Evolutionary conservation across 1,140 invertebrate species (phyloP).

Genomic region (Nixonia krombeini): DNA sequence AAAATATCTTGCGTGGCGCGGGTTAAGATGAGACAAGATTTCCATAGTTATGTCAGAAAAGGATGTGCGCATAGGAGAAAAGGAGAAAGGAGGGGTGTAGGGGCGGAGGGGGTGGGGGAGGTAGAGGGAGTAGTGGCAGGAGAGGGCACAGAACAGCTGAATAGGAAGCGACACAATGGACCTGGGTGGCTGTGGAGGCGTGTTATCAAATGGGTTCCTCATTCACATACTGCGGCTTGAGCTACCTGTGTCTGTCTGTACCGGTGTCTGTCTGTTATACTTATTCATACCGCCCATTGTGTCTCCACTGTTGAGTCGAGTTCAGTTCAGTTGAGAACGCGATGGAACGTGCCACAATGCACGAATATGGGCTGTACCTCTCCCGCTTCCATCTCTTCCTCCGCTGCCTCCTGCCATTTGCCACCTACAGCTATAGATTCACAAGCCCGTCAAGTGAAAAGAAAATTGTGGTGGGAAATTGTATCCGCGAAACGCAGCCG

Average conservation of each 20-base stretch:
- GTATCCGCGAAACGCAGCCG: constrained; percentile 57
- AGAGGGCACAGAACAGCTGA: constrained; percentile 69
- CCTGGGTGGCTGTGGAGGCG: constrained; percentile 69
- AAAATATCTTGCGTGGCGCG: constrained; percentile 23
- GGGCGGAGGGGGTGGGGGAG: constrained; percentile 26
- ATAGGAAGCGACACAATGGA: constrained; percentile 72
- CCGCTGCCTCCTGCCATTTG: constrained; percentile 46
- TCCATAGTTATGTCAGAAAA: constrained; percentile 53
- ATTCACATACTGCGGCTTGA: constrained; percentile 71
- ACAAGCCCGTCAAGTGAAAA: constrained; percentile 51
- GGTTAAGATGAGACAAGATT: constrained; percentile 57
- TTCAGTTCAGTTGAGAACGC: constrained; percentile 72
- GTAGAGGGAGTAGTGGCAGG: constrained; percentile 18
- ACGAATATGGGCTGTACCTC: constrained; percentile 66
- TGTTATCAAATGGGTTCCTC: constrained; percentile 73
- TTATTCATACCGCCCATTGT: constrained; percentile 71
- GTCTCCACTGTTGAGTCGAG: constrained; percentile 65
- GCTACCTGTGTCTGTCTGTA: constrained; percentile 71
- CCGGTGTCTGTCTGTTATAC: constrained; percentile 72
- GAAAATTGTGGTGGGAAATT: constrained; percentile 66
- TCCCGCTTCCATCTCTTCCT: constrained; percentile 26
- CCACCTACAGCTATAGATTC: constrained; percentile 54
- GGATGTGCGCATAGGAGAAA: constrained; percentile 14
- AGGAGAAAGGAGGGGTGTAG: constrained; percentile 21
- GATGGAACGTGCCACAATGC: constrained; percentile 73